phyloP scores from a whole-genome alignment of 2,113 vertebrate genomes.

The Crotophaga sulcirostris region DNA sequence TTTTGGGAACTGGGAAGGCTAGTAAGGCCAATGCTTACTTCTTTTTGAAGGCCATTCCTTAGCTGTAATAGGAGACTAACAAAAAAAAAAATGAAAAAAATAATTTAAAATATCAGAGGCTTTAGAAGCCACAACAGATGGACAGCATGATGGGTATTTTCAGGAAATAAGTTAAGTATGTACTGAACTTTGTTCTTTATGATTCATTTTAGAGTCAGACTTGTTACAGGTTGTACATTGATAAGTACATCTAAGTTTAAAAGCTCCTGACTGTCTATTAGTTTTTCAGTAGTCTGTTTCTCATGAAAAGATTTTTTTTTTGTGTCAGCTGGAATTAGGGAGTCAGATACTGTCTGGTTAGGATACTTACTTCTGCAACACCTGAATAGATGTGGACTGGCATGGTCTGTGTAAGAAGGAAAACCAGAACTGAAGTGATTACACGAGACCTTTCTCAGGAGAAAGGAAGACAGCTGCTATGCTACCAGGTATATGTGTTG shows the following conservation, averaged over 20 bases:
- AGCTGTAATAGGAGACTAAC: background rate
- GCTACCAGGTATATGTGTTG: fast-evolving
- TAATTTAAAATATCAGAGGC: background rate
- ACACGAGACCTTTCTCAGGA: background rate
- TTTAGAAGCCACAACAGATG: background rate
- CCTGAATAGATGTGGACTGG: background rate
- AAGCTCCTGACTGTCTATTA: background rate
- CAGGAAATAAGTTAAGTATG: background rate
- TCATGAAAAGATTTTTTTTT: background rate
- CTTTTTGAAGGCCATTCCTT: background rate
- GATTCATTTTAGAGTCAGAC: background rate
- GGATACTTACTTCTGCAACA: background rate
- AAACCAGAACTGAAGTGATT: background rate
- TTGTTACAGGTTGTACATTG: background rate
- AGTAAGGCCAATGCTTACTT: background rate
- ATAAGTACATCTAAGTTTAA: background rate
- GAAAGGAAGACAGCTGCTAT: background rate
- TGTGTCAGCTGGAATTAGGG: background rate
- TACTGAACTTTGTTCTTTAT: background rate
- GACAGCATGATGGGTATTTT: background rate
- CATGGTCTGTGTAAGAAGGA: background rate
- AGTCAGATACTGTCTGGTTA: background rate
- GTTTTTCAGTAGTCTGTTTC: background rate
- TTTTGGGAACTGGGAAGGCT: background rate
- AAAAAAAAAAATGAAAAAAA: background rate